phyloP scores from a whole-genome alignment of 2,113 vertebrate species.

The Pyxicephalus adspersus region DNA sequence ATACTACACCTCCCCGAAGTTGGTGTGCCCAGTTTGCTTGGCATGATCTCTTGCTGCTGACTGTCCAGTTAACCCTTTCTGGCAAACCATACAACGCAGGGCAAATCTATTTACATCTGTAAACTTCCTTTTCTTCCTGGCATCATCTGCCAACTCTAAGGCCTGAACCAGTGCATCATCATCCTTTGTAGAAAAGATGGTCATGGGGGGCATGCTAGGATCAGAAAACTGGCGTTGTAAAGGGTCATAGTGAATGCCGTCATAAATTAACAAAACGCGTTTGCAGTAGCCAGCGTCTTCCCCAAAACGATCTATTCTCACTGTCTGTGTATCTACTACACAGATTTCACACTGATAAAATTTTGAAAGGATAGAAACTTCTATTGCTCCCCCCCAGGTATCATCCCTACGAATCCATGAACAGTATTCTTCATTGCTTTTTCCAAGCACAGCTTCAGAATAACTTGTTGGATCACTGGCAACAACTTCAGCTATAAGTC shows the following conservation, averaged over 20 bases:
- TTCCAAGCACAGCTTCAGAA: slow-evolving; percentile 90
- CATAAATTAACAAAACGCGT: slow-evolving; percentile 93
- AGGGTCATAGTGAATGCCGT: slow-evolving; percentile 96
- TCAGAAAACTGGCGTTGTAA: slow-evolving; percentile 79
- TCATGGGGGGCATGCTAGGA: slow-evolving; percentile 85
- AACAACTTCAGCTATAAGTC: slow-evolving; percentile 92
- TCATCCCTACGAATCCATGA: slow-evolving; percentile 90
- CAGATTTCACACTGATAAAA: slow-evolving; percentile 98
- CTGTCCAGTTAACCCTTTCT: slow-evolving; percentile 93
- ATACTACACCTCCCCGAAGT: slow-evolving; percentile 93
- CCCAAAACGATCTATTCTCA: slow-evolving; percentile 93
- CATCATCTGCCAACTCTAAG: slow-evolving; percentile 92
- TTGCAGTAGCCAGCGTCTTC: slow-evolving; percentile 90
- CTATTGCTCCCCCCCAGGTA: slow-evolving; percentile 97
- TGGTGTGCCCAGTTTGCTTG: slow-evolving; percentile 94
- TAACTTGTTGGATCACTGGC: slow-evolving; percentile 87
- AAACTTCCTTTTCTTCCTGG: slow-evolving; percentile 89
- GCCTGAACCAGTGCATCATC: slow-evolving; percentile 91
- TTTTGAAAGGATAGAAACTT: slow-evolving; percentile 93
- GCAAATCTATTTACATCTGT: slow-evolving; percentile 93
- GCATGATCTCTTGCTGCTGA: slow-evolving; percentile 92
- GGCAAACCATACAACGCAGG: slow-evolving; percentile 94
- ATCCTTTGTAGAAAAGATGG: slow-evolving; percentile 87
- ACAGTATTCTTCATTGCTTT: slow-evolving; percentile 92
- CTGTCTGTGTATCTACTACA: slow-evolving; percentile 95